Conservation (phyloP, 2,797 vertebrate genomes). For the Sebastes vulpes region DNA sequence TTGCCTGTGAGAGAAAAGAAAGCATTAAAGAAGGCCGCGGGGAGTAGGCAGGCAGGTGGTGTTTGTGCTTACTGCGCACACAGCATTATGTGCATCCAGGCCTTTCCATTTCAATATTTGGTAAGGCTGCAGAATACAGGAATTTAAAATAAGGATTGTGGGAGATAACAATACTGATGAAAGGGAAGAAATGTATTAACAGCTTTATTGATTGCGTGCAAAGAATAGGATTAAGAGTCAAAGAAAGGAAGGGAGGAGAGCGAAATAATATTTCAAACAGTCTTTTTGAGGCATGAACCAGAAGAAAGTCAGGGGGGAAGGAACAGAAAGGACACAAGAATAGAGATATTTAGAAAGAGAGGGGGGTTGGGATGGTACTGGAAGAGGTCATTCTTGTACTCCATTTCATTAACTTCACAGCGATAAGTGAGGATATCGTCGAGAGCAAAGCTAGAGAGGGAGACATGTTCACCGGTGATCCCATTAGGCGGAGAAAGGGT, state of each 20-base stretch:
- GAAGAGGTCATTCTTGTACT: slow-evolving; percentile 54
- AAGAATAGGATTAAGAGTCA: slow-evolving; percentile 31
- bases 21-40: slow-evolving; percentile 13
- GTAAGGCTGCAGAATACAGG: slow-evolving; percentile 17
- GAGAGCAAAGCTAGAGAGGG: slow-evolving; percentile 49
- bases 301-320: background rate
- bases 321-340: slow-evolving; percentile 16
- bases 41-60: slow-evolving; percentile 27
- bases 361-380: background rate
- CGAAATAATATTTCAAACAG: background rate
- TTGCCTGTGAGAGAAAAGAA: slow-evolving; percentile 37
- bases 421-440: slow-evolving; percentile 50
- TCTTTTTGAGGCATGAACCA: background rate
- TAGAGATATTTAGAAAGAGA: slow-evolving; percentile 21
- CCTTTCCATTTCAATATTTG: slow-evolving; percentile 16
- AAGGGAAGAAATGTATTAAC: slow-evolving; percentile 43
- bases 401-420: slow-evolving; percentile 75
- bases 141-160: slow-evolving; percentile 12
- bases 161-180: slow-evolving; percentile 37
- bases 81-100: slow-evolving; percentile 17
- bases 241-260: background rate
- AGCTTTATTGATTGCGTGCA: slow-evolving; percentile 19
- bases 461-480: slow-evolving; percentile 68
- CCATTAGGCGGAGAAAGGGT: slow-evolving; percentile 69
- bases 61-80: slow-evolving; percentile 39